phyloP scores from a whole-genome alignment of 2,888 invertebrate species.

The Chelonus formosanus region DNA sequence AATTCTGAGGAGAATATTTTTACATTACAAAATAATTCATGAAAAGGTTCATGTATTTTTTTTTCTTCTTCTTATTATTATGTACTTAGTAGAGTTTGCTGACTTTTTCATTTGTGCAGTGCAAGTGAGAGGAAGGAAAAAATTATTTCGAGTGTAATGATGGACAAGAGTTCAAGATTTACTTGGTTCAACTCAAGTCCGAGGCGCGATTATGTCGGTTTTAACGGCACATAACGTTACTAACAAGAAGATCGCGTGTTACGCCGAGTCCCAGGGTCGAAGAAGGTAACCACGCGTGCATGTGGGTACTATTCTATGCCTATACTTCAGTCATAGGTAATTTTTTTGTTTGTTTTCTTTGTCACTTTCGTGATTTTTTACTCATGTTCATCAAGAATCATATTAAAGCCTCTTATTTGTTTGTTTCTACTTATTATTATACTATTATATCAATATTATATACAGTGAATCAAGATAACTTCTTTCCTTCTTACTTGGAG shows the following conservation, averaged over 20 bases:
- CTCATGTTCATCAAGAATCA: no score
- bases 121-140: constrained; percentile 14
- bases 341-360: constrained; percentile 19
- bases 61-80: background rate
- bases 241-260: constrained; percentile 58
- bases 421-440: no score
- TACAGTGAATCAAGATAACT: no score
- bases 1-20: constrained; percentile 10
- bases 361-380: constrained; percentile 1
- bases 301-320: constrained; percentile 7
- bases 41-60: no score
- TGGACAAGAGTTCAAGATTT: constrained; percentile 25
- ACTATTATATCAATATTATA: no score
- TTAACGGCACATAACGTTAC: constrained; percentile 54
- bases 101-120: background rate
- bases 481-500: no score
- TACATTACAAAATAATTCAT: constrained; percentile 1
- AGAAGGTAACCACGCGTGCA: constrained; percentile 41
- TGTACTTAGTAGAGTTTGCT: background rate
- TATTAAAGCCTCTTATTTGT: no score
- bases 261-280: constrained; percentile 44
- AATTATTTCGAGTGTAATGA: constrained; percentile 30
- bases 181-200: constrained; percentile 18
- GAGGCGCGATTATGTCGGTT: constrained; percentile 49
- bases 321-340: constrained; percentile 6